These are phyloP conservation scores for Astropecten irregularis DNA, from an alignment of 53 echinoderm and acorn worm species.

Conservation along the genomic window DNA sequence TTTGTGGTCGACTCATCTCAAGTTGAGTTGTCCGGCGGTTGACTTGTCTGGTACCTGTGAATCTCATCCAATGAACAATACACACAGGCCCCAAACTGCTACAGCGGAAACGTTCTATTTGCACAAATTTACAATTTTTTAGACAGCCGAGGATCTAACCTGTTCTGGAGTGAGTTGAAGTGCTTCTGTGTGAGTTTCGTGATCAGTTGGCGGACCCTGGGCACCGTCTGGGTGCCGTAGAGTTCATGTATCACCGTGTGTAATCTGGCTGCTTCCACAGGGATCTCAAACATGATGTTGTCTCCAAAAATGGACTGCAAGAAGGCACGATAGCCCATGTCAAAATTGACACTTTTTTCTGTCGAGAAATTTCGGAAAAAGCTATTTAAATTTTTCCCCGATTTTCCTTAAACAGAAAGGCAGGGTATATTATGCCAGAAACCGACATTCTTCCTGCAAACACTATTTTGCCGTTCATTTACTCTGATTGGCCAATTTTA, in stretches of 20 bases:
- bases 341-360: constrained; percentile 75
- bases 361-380: constrained; percentile 3
- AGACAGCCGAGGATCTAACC: not conserved
- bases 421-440: too few species aligned
- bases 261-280: constrained; percentile 71
- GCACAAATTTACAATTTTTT: too few species aligned
- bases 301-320: constrained; percentile 89
- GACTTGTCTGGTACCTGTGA: too few species aligned
- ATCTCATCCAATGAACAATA: too few species aligned
- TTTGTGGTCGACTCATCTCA: too few species aligned
- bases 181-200: constrained; percentile 78
- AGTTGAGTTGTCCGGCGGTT: too few species aligned
- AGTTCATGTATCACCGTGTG: constrained; percentile 72
- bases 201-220: constrained; percentile 61
- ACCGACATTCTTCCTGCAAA: too few species aligned
- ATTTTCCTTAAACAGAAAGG: too few species aligned
- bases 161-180: constrained; percentile 49
- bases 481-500: too few species aligned
- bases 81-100: too few species aligned
- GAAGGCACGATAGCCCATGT: constrained; percentile 87
- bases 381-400: not conserved
- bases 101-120: too few species aligned
- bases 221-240: constrained; percentile 74
- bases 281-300: constrained; percentile 85
- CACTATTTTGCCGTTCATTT: too few species aligned